Base-by-base conservation (phyloP, 2,113 vertebrate genomes). In the Ailurus styani region DNA sequence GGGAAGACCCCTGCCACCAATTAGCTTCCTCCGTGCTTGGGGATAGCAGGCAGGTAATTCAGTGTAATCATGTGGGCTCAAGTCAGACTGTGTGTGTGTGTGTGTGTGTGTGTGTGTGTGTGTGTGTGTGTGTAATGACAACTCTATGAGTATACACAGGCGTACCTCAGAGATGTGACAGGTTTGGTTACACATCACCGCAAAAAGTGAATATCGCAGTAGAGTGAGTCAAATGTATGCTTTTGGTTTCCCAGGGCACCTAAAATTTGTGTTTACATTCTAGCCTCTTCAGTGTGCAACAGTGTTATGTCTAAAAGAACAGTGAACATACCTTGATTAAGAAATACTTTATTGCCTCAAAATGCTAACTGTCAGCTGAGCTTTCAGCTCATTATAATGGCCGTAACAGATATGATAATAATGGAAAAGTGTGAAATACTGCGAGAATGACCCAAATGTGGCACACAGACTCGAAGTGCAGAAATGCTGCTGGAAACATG, bases 51-150 rank as follows among this genome's bases (percentile, higher is more conserved):
- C 42, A 62, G 86, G 68, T 93, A 81, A 98, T 96, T 95, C 84
- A 96, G 60, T 81, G 29, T 75, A 96, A 98, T 93, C 97, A 23
- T 20, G 79, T 62, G 64, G 29, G 73, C 20, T 96, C 85, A 95
- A 89, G 93, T 88, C 90, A 78, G 68, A 87, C 31, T 25, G 62
- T 27, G 2, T 89, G 73, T 96, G 73, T 45, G 72, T n/a, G n/a
- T n/a, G n/a, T n/a, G n/a, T n/a, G n/a, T n/a, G n/a, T 85, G 86
- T 64, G 34, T 37, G 86, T 5, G 42, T 29, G 60, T 12, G 50
- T 27, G 29, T 81, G 29, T 84, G 42, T 85, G 64, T 87, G 34
- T 70, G 40, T n/a, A 13, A 37, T 29, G 55, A 93, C 6, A 93
- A 77, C 7, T 86, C 42, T 82, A 21, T 70, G 47, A 77, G 20